Percentiles rank a stretch among this genome's conserved stretches.
These are phyloP conservation scores for Cylloceria caligata DNA, from an alignment of 2,888 invertebrate species.

Conservation along the genomic window DNA sequence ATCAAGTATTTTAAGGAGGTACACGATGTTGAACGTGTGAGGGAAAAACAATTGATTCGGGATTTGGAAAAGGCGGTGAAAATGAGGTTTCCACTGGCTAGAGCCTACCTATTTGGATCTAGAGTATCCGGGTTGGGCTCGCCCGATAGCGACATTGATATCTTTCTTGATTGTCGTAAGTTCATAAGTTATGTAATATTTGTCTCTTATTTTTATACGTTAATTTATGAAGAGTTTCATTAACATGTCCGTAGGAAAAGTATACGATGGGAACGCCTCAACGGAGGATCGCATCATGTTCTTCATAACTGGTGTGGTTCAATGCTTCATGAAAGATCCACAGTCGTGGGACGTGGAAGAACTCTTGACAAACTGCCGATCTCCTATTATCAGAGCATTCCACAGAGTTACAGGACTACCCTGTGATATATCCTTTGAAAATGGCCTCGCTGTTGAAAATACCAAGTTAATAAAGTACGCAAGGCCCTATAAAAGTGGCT, in stretches of 20 bases:
- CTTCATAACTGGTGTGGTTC: slow-evolving; percentile 47
- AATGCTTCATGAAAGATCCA: slow-evolving; percentile 60
- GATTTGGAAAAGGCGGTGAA: slow-evolving; percentile 70
- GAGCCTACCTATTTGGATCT: slow-evolving; percentile 87
- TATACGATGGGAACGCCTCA: slow-evolving; percentile 8
- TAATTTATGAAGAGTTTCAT: background rate
- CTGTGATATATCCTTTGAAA: slow-evolving; percentile 88
- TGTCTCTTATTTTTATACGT: background rate
- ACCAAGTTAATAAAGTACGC: slow-evolving; percentile 84
- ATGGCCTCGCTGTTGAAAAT: slow-evolving; percentile 87
- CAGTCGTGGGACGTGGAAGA: slow-evolving; percentile 79
- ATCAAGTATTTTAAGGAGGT: slow-evolving; percentile 62
- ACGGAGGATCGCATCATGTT: background rate
- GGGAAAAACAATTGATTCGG: slow-evolving; percentile 61
- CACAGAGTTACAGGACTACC: slow-evolving; percentile 85
- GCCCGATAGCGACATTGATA: slow-evolving; percentile 76
- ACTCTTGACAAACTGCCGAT: slow-evolving; percentile 85
- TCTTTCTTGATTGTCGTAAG: slow-evolving; percentile 79
- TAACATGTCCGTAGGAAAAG: background rate
- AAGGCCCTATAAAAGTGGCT: background rate
- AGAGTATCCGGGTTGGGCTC: slow-evolving; percentile 86
- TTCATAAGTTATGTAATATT: background rate
- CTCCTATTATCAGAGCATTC: slow-evolving; percentile 87
- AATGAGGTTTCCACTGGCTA: slow-evolving; percentile 70
- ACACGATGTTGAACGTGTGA: slow-evolving; percentile 53